Base-by-base conservation (phyloP, 2,797 vertebrate genomes). In the Spizella passerina region DNA sequence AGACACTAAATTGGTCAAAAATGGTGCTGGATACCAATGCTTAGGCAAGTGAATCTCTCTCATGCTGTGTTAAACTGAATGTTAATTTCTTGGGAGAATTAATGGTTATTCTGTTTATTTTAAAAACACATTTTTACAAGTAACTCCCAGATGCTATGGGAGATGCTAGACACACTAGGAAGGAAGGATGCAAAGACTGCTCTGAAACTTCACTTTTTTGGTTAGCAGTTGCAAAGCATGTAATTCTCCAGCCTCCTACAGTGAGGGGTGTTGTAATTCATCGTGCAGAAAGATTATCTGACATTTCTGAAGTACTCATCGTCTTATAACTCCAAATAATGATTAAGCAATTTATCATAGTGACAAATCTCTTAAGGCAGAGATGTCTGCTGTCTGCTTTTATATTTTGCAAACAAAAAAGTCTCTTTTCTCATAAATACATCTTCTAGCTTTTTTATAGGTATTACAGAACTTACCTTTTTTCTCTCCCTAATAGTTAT, bases 341-440 rank as follows among this genome's bases (percentile, higher is more conserved):
- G 1, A 89, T 93, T 88, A 92, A 89, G 76, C 59, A 83, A n/a
- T 96, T 95, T 94, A 86, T 95, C 88, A 78, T 46, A 83, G 68
- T 92, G 93, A 92, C 52, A 92, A 8, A 72, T 87, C 50, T 91
- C 53, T 85, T 50, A n/a, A 91, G 84, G 76, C 72, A 93, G 76
- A 36, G 36, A 73, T 94, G 82, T 96, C 88, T 60, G 59, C 59
- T 60, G 65, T 73, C 86, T 90, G 65, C 61, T 88, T 90, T 32
- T 63, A 6, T 49, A 70, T 93, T 94, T 89, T 87, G 47, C 72
- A 86, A 92, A 92, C 29, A 47, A 80, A 79, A 66, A 87, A 43
- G 23, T 76, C 21, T 76, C 18, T 69, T 71, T 84, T 85, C 66
- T 85, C 32, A 57, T 89, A 63, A 88, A 49, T 16, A 66, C 26